Evolutionary conservation across 2,888 invertebrate species (phyloP).

Genomic region (Drosophila dives): DNA sequence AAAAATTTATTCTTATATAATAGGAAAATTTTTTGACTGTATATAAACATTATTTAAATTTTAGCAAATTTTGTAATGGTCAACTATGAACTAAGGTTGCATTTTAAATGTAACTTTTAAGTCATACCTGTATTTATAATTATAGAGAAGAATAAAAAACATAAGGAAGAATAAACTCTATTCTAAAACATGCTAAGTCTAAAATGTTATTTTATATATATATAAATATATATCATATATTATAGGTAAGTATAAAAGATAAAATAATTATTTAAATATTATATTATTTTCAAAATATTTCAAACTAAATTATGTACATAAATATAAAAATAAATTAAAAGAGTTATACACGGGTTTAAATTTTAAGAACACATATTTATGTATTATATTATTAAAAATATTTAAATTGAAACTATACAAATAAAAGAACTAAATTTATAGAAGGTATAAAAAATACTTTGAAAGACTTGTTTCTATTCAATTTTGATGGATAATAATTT

Average conservation of each 20-base stretch:
- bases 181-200: too few relatives aligned
- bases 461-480: neutral
- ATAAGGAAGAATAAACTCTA: too few relatives aligned
- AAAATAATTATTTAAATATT: neutral
- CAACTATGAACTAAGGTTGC: neutral
- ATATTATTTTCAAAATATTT: neutral
- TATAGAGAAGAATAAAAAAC: too few relatives aligned
- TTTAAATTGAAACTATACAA: neutral
- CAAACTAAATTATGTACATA: neutral
- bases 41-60: neutral
- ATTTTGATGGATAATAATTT: neutral
- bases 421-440: neutral
- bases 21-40: too few relatives aligned
- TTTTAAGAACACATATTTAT: neutral
- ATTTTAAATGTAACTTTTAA: neutral
- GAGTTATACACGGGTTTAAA: neutral
- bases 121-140: neutral
- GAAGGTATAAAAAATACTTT: neutral
- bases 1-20: neutral
- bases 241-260: neutral
- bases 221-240: too few relatives aligned
- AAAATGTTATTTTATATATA: too few relatives aligned
- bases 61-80: neutral
- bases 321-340: neutral
- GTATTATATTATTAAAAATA: neutral